These are phyloP conservation scores for Sarcophaga carnaria DNA, from an alignment of 2,888 invertebrate genomes.

Conservation along the genomic window DNA sequence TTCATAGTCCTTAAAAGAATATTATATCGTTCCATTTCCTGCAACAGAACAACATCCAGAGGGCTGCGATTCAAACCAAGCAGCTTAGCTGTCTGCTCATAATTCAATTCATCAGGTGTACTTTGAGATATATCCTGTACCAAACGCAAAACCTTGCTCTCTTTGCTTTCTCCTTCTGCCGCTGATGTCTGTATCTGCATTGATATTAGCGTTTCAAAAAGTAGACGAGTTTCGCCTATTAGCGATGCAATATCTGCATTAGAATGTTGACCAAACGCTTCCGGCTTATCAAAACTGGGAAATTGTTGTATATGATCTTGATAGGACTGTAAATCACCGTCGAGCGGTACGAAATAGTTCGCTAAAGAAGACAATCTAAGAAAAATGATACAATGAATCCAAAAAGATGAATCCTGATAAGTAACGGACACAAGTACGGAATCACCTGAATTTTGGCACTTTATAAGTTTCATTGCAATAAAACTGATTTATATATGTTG, in stretches of 20 bases:
- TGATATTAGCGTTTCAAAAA: slow-evolving; percentile 90
- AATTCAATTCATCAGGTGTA: slow-evolving; percentile 89
- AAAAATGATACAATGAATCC: slow-evolving; percentile 53
- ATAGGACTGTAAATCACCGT: slow-evolving; percentile 91
- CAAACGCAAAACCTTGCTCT: slow-evolving; percentile 84
- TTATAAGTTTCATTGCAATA: slow-evolving; percentile 84
- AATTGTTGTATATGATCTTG: slow-evolving; percentile 90
- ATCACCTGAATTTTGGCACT: slow-evolving; percentile 73
- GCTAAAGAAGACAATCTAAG: slow-evolving; percentile 87
- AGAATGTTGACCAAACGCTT: slow-evolving; percentile 94
- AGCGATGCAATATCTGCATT: slow-evolving; percentile 94
- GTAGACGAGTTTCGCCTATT: slow-evolving; percentile 89
- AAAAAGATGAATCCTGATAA: not conserved
- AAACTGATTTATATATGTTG: slow-evolving; percentile 92
- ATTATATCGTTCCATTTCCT: slow-evolving; percentile 89
- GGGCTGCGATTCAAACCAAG: slow-evolving; percentile 89
- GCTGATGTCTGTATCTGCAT: slow-evolving; percentile 86
- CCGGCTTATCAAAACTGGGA: slow-evolving; percentile 91
- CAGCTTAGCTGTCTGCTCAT: slow-evolving; percentile 88
- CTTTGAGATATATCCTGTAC: slow-evolving; percentile 88
- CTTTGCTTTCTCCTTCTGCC: slow-evolving; percentile 83
- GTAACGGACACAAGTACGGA: not conserved
- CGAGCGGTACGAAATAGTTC: slow-evolving; percentile 91
- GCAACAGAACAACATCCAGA: slow-evolving; percentile 91
- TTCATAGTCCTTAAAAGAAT: slow-evolving; percentile 83